Base-by-base conservation (phyloP, 2,888 invertebrate genomes). In the Drosophila hamatofila region DNA sequence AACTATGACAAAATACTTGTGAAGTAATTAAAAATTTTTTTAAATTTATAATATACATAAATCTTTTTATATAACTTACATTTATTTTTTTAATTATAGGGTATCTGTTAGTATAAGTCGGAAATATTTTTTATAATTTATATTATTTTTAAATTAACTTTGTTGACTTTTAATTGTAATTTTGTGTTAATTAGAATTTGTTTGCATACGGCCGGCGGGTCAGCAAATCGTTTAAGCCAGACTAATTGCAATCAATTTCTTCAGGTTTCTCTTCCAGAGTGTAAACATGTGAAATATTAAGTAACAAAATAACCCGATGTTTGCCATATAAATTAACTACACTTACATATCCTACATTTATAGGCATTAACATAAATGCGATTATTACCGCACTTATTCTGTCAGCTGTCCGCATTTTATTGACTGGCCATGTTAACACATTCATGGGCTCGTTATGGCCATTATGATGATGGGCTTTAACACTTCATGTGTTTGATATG, bases 271-370 rank as follows among this genome's bases (percentile, higher is more conserved):
- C 57, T 27, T 18, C 12, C n/a, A n/a, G n/a, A n/a, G n/a, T n/a
- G n/a, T n/a, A 23, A 35, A 2, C 35, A 25, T 30, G 30, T 25
- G 27, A 14, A 11, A 30, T 41, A 55, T 30, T 56, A 56, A 33
- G 42, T 21, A 56, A 56, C 21, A 21, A 56, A 35, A 55, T 21
- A 54, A 66, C 67, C 59, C 60, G 49, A 69, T 79, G 81, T 54
- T 79, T 76, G 79, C 73, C 81, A 83, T 81, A 79, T 76, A 75
- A 83, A 83, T 75, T 60, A 78, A 65, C 66, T 65, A n/a, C 35
- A 6, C 33, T 16, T 25, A n/a, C 23, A 37, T 30, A 42, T 18
- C 2, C 27, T 14, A n/a, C 18, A 46, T 39, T n/a, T 25, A 12
- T 7, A 11, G 54, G 39, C 7, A 63, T 70, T 67, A 57, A 48